Conservation (phyloP, 2,888 invertebrate species). For the Mechanitis mazaeus region DNA sequence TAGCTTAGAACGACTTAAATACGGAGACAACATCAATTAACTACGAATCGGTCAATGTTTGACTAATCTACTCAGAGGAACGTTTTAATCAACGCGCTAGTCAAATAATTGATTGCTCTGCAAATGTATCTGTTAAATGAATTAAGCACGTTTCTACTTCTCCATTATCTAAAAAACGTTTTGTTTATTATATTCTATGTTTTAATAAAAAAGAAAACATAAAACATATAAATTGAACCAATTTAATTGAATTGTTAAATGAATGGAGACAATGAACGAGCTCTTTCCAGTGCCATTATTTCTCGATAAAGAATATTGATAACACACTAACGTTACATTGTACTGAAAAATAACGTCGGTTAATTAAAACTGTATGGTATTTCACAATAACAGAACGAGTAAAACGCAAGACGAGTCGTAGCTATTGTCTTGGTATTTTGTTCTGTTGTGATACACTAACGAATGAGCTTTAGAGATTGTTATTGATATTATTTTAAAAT, state of each 20-base stretch:
- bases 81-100: too few relatives aligned
- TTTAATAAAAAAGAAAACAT: constrained; percentile 4
- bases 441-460: neutral
- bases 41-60: too few relatives aligned
- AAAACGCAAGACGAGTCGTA: constrained; percentile 3
- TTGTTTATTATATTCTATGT: too few relatives aligned
- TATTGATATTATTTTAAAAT: neutral
- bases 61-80: too few relatives aligned
- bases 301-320: constrained; percentile 19
- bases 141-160: neutral
- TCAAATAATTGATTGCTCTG: too few relatives aligned
- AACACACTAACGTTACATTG: constrained; percentile 18
- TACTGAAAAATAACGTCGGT: constrained; percentile 18
- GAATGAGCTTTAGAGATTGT: neutral
- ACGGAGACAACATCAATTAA: too few relatives aligned
- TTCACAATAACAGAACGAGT: constrained; percentile 9
- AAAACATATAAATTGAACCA: neutral
- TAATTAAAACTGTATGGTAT: constrained; percentile 23
- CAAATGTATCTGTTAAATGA: neutral
- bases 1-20: too few relatives aligned
- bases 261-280: constrained; percentile 11
- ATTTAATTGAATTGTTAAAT: constrained; percentile 8
- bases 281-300: constrained; percentile 14
- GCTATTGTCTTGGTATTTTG: constrained; percentile 4
- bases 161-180: too few relatives aligned